Evolutionary conservation across 2,797 vertebrate species (phyloP).

Genomic region (Sebastes steindachneri): DNA sequence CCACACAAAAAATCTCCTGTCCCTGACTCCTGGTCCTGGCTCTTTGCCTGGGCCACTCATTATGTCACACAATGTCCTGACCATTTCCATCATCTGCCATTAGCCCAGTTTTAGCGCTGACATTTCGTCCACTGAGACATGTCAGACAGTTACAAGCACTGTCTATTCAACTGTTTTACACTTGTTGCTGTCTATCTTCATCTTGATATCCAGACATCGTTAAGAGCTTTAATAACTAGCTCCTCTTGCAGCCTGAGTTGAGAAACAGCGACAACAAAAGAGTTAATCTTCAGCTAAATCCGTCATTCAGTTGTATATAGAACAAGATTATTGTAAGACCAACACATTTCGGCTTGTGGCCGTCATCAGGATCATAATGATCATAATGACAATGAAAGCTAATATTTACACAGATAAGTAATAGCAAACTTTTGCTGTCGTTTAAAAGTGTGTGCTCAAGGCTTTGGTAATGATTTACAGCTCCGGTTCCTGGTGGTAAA

Average conservation of each 20-base stretch:
- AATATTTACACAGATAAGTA: background rate
- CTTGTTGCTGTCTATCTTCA: background rate
- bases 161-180: background rate
- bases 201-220: background rate
- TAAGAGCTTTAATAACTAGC: background rate
- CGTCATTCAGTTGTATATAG: background rate
- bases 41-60: conserved; percentile 12
- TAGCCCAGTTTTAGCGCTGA: conserved; percentile 33
- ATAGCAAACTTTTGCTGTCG: background rate
- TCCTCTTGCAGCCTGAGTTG: background rate
- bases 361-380: background rate
- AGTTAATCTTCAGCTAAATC: background rate
- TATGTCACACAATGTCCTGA: conserved; percentile 44
- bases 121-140: conserved; percentile 11
- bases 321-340: background rate
- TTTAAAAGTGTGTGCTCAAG: background rate
- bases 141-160: background rate
- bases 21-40: conserved; percentile 33
- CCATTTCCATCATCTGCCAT: conserved; percentile 35
- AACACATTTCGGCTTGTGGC: rapidly evolving
- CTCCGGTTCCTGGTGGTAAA: background rate
- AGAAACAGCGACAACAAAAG: background rate
- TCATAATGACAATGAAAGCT: background rate
- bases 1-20: conserved; percentile 27
- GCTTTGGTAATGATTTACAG: conserved; percentile 11